phyloP scores from a whole-genome alignment of 2,113 vertebrate genomes.

The Tachycineta bicolor region DNA sequence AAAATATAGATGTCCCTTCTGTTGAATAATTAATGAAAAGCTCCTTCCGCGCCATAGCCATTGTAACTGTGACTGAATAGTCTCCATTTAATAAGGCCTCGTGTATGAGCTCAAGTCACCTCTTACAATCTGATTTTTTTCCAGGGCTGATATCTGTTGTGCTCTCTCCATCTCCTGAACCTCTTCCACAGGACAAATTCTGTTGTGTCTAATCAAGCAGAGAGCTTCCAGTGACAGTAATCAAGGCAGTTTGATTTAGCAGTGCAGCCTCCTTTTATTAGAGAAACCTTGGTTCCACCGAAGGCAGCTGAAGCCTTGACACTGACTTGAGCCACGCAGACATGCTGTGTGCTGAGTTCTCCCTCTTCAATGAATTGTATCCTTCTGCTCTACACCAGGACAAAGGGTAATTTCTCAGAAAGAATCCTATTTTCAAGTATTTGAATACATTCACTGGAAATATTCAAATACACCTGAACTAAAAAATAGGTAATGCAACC shows the following conservation, averaged over 20 bases:
- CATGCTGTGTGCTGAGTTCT: not conserved
- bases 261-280: not conserved
- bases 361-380: not conserved
- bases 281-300: not conserved
- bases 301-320: not conserved
- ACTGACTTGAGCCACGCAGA: not conserved
- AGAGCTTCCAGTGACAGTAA: not conserved
- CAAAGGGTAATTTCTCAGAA: not conserved
- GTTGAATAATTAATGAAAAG: slow-evolving; percentile 50
- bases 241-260: not conserved
- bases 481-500: not conserved
- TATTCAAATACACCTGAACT: not conserved
- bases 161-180: not conserved
- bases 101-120: not conserved
- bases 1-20: slow-evolving; percentile 13
- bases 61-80: not conserved
- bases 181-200: not conserved
- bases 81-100: not conserved
- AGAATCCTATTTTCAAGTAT: not conserved
- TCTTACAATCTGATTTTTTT: not conserved
- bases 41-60: not conserved
- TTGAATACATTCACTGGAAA: not conserved
- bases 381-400: not conserved
- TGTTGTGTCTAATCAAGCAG: not conserved
- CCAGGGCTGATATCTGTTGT: not conserved